Evolutionary conservation across 2,888 invertebrate genomes (phyloP), one percentile per base, ranked within the genome.

Genomic region (Pachycephus smyrnensis): DNA sequence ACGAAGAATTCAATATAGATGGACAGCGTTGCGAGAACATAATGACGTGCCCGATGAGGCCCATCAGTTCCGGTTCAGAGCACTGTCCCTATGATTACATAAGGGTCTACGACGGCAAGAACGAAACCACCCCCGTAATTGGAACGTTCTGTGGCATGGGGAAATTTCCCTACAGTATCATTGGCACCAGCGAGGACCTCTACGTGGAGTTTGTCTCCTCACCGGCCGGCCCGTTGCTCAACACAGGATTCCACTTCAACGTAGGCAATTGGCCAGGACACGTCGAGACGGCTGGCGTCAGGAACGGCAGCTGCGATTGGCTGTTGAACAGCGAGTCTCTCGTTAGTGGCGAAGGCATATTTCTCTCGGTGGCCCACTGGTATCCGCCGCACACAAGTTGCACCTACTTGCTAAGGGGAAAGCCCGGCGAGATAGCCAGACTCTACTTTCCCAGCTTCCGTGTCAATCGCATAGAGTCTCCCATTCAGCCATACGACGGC

Each of bases 251-350:
- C 91, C 98, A 98, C 92, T 98, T 98, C 93, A 98, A 98, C 92
- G 98, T 98, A 76, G 97, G 97, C 83, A 97, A 97, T 92, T 97
- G 97, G 97, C 97, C 97, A 0, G 97, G 97, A 0, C 97, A 97
- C 91, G 97, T 97, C 75, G 97, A 97, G 89, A 97, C 97, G 0
- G 96, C 97, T 0, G 97, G 97, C 1, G 96, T 96, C 55, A 94
- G 95, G 84, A 96, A 97, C 81, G 97, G 97, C 9, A 96, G 96
- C 74, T 97, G 97, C 89, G 97, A 97, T 91, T 97, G 97, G 97
- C 92, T 97, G 76, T 93, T 97, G 75, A 96, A 96, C 77, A 97
- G 97, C 75, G 96, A 97, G 86, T 95, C 96, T 68, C 92, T 97
- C 33, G 95, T 95, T 75, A 96, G 96, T 36, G 96, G 96, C 89